These are phyloP conservation scores for Venustaconcha ellipsiformis DNA, from an alignment of 1,140 invertebrate species.

Conservation along the genomic window DNA sequence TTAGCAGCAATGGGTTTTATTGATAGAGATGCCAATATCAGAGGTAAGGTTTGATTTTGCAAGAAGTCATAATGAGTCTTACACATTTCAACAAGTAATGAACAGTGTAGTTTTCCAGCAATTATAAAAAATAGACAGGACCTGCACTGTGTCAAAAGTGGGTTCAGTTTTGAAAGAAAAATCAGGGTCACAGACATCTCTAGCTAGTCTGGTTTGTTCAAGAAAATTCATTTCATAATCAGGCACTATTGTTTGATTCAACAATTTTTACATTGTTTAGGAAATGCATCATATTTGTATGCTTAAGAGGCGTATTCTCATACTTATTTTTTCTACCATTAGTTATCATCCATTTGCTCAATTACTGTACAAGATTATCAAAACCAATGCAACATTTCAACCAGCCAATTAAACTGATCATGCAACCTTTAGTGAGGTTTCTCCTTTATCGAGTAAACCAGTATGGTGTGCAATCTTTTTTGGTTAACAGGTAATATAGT, in stretches of 20 bases:
- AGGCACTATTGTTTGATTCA: not conserved
- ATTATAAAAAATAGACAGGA: not conserved
- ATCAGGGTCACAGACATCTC: not conserved
- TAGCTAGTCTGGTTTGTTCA: not conserved
- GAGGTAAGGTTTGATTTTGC: conserved; percentile 76
- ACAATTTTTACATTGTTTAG: too few relatives aligned
- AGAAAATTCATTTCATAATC: not conserved
- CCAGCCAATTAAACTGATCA: too few relatives aligned
- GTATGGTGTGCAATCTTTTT: too few relatives aligned
- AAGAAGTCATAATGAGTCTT: not conserved
- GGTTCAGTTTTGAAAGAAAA: not conserved
- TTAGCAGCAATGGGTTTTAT: conserved; percentile 97
- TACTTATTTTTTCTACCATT: too few relatives aligned
- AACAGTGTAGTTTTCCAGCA: not conserved
- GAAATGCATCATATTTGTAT: too few relatives aligned
- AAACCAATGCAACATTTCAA: too few relatives aligned
- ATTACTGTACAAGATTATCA: too few relatives aligned
- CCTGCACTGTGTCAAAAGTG: not conserved
- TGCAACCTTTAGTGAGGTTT: too few relatives aligned
- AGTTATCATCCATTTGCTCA: too few relatives aligned
- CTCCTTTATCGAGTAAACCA: too few relatives aligned
- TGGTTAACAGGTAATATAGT: too few relatives aligned
- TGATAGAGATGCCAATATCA: conserved; percentile 97
- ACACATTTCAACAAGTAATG: not conserved
- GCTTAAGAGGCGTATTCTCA: too few relatives aligned